Evolutionary conservation across 2,888 invertebrate species (phyloP).

Genomic region (Pogonocherus hispidulus): DNA sequence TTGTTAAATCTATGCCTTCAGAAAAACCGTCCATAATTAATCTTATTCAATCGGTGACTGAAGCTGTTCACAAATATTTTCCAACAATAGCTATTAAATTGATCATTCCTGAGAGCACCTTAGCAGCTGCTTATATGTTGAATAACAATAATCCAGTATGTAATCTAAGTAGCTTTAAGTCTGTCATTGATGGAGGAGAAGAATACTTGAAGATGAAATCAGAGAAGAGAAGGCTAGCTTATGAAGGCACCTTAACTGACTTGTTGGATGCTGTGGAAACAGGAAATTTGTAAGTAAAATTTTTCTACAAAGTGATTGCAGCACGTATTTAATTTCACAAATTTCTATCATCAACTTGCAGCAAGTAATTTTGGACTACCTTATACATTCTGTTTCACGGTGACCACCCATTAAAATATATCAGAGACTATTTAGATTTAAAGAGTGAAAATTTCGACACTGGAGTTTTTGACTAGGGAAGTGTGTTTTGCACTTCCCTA

Average conservation of each 20-base stretch:
- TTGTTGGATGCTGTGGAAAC: slow-evolving; percentile 73
- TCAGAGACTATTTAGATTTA: no score
- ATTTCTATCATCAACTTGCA: no score
- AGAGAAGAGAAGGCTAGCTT: slow-evolving; percentile 69
- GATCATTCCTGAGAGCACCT: slow-evolving; percentile 70
- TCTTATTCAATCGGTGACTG: slow-evolving; percentile 72
- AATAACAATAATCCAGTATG: slow-evolving; percentile 65
- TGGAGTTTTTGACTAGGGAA: no score
- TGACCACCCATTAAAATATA: no score
- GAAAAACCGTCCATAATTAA: slow-evolving; percentile 88
- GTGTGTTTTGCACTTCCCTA: no score
- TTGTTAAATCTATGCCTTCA: slow-evolving; percentile 83
- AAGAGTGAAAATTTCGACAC: no score
- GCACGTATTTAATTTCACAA: no score
- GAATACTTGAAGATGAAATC: slow-evolving; percentile 65
- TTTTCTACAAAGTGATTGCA: slow-evolving; percentile 23
- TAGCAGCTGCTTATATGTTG: slow-evolving; percentile 70
- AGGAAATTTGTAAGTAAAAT: slow-evolving; percentile 68
- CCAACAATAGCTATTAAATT: slow-evolving; percentile 75
- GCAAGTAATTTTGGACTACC: no score
- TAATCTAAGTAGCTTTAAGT: slow-evolving; percentile 65
- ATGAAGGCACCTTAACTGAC: slow-evolving; percentile 69
- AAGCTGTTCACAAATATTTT: slow-evolving; percentile 73
- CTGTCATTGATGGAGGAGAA: slow-evolving; percentile 66
- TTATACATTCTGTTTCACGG: no score